Base-by-base conservation (phyloP, 2,113 vertebrate species). In the Leuciscus idus region DNA sequence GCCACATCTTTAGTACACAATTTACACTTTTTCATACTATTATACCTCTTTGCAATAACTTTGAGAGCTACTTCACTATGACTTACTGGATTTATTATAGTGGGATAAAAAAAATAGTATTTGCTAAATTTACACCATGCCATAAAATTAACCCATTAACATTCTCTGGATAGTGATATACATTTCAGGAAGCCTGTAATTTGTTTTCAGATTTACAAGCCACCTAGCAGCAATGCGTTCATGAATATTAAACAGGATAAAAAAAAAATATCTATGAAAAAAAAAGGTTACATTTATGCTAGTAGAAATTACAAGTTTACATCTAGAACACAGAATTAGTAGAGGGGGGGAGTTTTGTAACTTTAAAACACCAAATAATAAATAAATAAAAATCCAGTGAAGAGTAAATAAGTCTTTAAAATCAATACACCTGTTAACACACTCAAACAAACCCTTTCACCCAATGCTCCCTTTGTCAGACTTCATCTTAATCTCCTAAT, bases 81-180 rank as follows among this genome's bases (percentile, higher is more conserved):
- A 68, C 39, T 50, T 62, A 46, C 43, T 81, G 59, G 33, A 59
- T 81, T 81, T 81, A 48, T 48, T 81, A 46, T 30, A 66, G 26
- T 81, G 59, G 39, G 59, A 81, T 78, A 8, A 62, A 80, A 80
- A 12, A 74, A 74, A 50, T 7, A 15, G 33, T 19, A 62, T 81
- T 81, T 46, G 23, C 57, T 48, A 52, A 82, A 82, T 82, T 68
- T 82, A 82, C 62, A 82, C 46, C 80, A 68, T 82, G 80, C 80
- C 17, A 68, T 82, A 70, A 82, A 82, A 33, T 28, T 30, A 81
- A 81, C 36, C 36, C n/a, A 81, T 50, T 46, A 50, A 48, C 39
- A 70, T 82, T 66, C 80, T 66, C 80, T 82, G 80, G 80, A 82
- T 21, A 33, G 62, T 52, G 80, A 66, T 81, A 81, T 81, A 81